Conservation (phyloP, 2,113 vertebrate species). For the Saguinus midas region DNA sequence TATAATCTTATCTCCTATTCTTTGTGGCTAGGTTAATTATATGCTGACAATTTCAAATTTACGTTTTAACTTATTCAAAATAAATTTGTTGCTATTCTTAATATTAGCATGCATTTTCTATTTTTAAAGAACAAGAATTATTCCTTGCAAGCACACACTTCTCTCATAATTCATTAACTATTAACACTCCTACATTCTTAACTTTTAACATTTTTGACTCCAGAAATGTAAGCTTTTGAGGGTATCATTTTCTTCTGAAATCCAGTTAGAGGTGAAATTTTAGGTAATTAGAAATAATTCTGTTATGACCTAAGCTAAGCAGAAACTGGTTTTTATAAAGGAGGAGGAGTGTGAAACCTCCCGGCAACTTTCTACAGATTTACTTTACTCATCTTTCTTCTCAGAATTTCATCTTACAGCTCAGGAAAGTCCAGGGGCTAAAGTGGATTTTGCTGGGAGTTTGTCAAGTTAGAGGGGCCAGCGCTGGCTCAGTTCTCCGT, state of each 20-base stretch:
- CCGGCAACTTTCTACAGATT: not conserved
- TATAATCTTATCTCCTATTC: not conserved
- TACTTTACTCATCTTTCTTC: not conserved
- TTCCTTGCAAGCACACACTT: not conserved
- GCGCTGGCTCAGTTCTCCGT: not conserved
- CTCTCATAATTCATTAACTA: not conserved
- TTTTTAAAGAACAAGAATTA: conserved; percentile 25
- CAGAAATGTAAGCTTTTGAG: conserved; percentile 4
- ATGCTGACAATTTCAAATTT: not conserved
- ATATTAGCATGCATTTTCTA: not conserved
- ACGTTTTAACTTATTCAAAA: conserved; percentile 27
- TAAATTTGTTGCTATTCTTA: not conserved
- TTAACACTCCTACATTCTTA: not conserved
- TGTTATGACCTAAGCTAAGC: not conserved
- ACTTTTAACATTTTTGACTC: not conserved
- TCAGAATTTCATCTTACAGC: not conserved
- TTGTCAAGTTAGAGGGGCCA: not conserved
- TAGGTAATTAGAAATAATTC: conserved; percentile 1
- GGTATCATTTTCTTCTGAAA: not conserved
- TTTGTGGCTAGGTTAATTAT: not conserved
- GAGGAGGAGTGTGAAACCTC: not conserved
- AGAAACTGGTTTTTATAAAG: not conserved
- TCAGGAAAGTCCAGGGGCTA: not conserved
- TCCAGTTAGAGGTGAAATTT: conserved; percentile 1
- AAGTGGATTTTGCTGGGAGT: not conserved